Percentiles rank a stretch among this genome's conserved stretches.
Conservation (phyloP, 2,113 vertebrate genomes). For the Antechinus flavipes region DNA sequence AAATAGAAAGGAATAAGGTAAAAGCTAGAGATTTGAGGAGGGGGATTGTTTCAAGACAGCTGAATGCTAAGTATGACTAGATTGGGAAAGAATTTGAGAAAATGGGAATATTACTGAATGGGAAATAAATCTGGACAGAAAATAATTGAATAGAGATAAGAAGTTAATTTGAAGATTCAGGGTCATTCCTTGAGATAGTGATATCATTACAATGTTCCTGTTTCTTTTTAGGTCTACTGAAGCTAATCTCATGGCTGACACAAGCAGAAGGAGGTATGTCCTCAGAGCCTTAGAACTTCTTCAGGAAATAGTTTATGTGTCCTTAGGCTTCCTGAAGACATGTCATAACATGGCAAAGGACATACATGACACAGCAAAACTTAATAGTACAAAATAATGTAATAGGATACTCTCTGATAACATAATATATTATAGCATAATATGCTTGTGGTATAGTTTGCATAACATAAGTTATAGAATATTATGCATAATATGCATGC, state of each 20-base stretch:
- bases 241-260: not conserved
- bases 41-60: not conserved
- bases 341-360: too few species aligned
- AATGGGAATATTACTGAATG: not conserved
- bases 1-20: not conserved
- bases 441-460: too few species aligned
- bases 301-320: not conserved
- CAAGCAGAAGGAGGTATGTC: not conserved
- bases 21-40: not conserved
- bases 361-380: too few species aligned
- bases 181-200: not conserved
- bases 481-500: too few species aligned
- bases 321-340: not conserved
- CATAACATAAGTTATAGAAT: too few species aligned
- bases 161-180: not conserved
- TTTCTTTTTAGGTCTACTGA: not conserved
- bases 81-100: not conserved
- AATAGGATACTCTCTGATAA: too few species aligned
- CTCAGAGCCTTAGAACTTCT: not conserved
- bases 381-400: too few species aligned
- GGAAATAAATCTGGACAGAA: not conserved
- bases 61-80: not conserved
- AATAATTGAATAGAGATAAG: not conserved
- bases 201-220: not conserved
- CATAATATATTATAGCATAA: too few species aligned